Base-by-base conservation (phyloP, 2,797 vertebrate genomes). In the Heterohyrax brucei region DNA sequence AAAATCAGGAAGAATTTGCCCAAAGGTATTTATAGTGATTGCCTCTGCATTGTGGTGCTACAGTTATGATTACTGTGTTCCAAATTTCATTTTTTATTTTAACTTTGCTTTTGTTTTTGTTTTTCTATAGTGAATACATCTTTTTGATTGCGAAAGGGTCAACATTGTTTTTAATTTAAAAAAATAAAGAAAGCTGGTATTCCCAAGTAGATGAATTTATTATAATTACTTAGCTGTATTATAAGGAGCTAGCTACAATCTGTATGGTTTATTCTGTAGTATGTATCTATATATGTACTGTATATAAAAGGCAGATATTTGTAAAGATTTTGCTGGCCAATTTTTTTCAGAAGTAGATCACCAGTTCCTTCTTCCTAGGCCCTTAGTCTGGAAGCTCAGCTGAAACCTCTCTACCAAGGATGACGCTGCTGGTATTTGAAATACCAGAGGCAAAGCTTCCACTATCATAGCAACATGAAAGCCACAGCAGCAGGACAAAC, bases 131-230 rank as follows among this genome's bases (percentile, higher is more conserved):
- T 26, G 28, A 91, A 76, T 22, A 76, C 26, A 82, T 18, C 84
- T 18, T 80, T 93, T 95, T 59, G 61, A 62, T 77, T 80, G 89
- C 72, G 90, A 78, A 19, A 33, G 66, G 22, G 39, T 30, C 12
- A 13, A 66, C 30, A 83, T 76, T 46, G 72, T 73, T 91, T 94
- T 95, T 87, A 84, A 86, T 62, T 59, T 75, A 89, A 95, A 95
- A 90, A 93, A 90, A 53, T 59, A 82, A 91, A 93, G 44, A 46
- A 95, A 91, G 66, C 26, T 92, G 18, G 28, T 14, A 19, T 81
- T 53, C 2, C 66, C 44, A 78, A 72, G 44, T 72, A 21, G 53
- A 92, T 62, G 72, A 68, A 75, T 46, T 80, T 86, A 66, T 53
- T 70, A 77, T 10, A 87, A 48, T 72, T 93, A 62, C 44, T 83